Percentiles rank a stretch among this genome's conserved stretches.
Evolutionary conservation across 2,888 invertebrate species (phyloP).

Genomic region (Amphipoea lucens): DNA sequence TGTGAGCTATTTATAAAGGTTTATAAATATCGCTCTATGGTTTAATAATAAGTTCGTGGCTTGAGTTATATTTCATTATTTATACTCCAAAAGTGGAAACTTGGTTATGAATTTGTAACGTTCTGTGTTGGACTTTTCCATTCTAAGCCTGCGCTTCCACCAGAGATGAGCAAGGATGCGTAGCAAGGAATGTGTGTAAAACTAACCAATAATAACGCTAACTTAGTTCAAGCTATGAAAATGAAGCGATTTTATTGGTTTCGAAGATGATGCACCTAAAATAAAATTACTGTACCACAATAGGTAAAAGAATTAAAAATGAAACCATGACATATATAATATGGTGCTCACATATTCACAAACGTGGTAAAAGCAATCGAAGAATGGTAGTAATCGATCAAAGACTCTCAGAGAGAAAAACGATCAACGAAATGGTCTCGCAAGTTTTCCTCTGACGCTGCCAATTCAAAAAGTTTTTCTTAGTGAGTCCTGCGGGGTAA

Average conservation of each 20-base stretch:
- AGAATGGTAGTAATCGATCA: no score
- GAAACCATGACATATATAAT: no score
- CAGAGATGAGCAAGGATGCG: no score
- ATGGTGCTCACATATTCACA: no score
- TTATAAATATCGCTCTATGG: constrained; percentile 34
- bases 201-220: no score
- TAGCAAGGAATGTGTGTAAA: no score
- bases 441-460: constrained; percentile 7
- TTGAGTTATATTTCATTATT: background rate
- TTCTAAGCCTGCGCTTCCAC: background rate
- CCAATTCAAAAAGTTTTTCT: constrained; percentile 16
- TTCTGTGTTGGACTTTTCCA: background rate
- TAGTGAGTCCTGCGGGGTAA: background rate
- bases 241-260: no score
- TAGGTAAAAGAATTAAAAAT: no score
- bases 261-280: no score
- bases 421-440: background rate
- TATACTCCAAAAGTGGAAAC: constrained; percentile 14
- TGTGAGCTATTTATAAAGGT: constrained; percentile 13
- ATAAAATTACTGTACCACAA: no score
- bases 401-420: background rate
- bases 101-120: background rate
- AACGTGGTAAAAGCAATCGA: no score
- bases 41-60: constrained; percentile 32
- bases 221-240: no score